Conservation (phyloP, 2,888 invertebrate genomes). For the Acholoe squamosa region DNA sequence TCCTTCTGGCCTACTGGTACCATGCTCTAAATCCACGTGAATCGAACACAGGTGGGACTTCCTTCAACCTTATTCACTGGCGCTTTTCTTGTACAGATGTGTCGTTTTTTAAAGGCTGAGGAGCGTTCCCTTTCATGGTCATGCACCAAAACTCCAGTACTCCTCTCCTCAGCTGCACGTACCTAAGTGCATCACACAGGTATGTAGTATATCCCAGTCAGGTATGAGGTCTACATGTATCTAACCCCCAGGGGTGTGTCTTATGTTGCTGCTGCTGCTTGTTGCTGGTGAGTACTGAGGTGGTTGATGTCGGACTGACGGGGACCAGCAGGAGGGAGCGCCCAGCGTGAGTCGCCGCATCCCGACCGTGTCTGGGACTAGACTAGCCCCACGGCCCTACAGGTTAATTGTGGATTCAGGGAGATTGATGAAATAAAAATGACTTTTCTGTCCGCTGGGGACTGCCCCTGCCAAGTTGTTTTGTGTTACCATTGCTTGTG, state of each 20-base stretch:
- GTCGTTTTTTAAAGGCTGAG: background rate
- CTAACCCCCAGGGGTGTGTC: background rate
- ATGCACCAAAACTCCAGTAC: background rate
- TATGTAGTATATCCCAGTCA: background rate
- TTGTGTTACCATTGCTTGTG: too few relatives aligned
- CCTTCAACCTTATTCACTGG: too few relatives aligned
- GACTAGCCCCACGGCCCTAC: background rate
- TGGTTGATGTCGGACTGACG: background rate
- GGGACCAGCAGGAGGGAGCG: constrained; percentile 2
- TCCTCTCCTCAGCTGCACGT: background rate
- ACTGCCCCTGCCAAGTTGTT: too few relatives aligned
- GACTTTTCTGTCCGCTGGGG: too few relatives aligned
- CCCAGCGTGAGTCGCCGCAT: background rate
- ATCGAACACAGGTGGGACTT: too few relatives aligned
- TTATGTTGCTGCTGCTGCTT: background rate
- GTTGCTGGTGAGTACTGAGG: background rate
- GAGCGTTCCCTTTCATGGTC: background rate
- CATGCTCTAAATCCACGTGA: too few relatives aligned
- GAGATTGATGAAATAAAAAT: too few relatives aligned
- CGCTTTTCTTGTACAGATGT: too few relatives aligned
- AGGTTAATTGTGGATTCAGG: background rate
- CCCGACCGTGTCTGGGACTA: background rate
- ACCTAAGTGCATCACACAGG: background rate
- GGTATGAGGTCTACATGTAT: background rate
- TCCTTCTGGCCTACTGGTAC: too few relatives aligned